Evolutionary conservation across 2,113 vertebrate species (phyloP), one percentile per base, ranked within the genome.

Genomic region (Balaenoptera acutorostrata): DNA sequence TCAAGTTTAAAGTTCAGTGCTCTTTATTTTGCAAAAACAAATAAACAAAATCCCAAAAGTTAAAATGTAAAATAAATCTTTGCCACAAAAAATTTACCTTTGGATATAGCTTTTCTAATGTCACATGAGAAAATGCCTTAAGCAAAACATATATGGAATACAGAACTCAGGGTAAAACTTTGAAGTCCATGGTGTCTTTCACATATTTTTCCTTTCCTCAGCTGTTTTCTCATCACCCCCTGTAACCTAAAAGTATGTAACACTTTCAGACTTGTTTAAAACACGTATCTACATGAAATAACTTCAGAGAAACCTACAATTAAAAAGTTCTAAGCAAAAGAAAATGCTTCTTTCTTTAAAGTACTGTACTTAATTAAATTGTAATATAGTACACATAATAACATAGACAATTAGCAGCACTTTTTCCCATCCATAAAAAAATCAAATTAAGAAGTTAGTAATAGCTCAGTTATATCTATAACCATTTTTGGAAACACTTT

Each of bases 181-280:
- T 90, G 68, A 93, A 98, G 84, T 68, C 95, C 55, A 64, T 49
- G 10, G 63, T 77, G 33, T 92, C 78, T 95, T 96, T 63, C 84
- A 66, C 91, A 86, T 92, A 96, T 94, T 81, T 87, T 93, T 90
- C 97, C 52, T 97, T 69, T 68, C 41, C 94, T 91, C 68, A 36
- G 75, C 44, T 39, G 72, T 74, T 29, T 87, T 59, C 66, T 59
- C 49, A 75, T n/a, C 25, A 68, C 8, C 80, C 64, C 57, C 27
- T 72, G 39, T 93, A 74, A 97, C 95, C 95, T 92, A 97, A 95
- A 98, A 94, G 93, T 66, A 96, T 94, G 92, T 96, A 98, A 98
- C 98, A 99, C 99, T 98, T 99, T 99, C 99, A 99, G 99, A 99
- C 98, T 98, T 98, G 99, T 99, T 99, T 98, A 98, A 98, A 99